Evolutionary conservation across 2,113 vertebrate species (phyloP).

Genomic region (Eurystomus gularis): DNA sequence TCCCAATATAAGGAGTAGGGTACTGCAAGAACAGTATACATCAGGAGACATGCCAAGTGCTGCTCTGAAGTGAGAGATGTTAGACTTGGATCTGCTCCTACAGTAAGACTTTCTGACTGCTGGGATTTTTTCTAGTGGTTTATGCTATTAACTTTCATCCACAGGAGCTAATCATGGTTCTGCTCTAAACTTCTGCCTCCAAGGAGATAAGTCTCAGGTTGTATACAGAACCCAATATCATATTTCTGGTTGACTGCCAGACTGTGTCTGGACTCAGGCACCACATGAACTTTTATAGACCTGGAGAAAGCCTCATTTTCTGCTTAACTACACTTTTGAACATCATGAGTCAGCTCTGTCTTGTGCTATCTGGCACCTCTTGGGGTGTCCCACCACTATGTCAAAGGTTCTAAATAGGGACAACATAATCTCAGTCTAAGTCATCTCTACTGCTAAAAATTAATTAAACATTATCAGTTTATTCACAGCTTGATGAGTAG

Average conservation of each 20-base stretch:
- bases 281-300: background rate
- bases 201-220: background rate
- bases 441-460: background rate
- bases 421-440: background rate
- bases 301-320: background rate
- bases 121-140: background rate
- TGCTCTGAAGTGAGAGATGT: background rate
- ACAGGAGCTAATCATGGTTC: background rate
- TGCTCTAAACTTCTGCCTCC: background rate
- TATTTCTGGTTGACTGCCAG: background rate
- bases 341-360: background rate
- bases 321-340: background rate
- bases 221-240: background rate
- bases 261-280: background rate
- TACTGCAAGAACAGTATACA: background rate
- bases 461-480: conserved; percentile 18
- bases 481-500: background rate
- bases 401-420: background rate
- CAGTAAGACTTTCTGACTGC: background rate
- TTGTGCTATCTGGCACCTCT: background rate
- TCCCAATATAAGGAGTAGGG: background rate
- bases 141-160: background rate
- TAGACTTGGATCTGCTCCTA: background rate
- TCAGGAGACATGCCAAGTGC: background rate
- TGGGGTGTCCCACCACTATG: background rate